Evolutionary conservation across 2,888 invertebrate species (phyloP), one percentile per base, ranked within the genome.

Genomic region (Cinara cedri): DNA sequence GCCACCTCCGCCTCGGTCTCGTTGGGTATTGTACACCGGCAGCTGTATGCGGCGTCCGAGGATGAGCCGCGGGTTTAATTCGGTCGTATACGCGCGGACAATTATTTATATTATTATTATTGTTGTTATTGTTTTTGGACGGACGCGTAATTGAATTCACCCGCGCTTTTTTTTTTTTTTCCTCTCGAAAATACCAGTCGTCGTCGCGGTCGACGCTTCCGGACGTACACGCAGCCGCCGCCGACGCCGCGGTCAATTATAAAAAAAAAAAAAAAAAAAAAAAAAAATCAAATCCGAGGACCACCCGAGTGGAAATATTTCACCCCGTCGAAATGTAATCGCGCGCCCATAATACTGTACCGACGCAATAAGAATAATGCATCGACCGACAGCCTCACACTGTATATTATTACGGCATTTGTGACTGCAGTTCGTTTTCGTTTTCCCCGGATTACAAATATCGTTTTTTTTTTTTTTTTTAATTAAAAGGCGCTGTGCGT

Each of bases 91-190:
- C 70, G n/a, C 9, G 34, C 42, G n/a, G n/a, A n/a, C n/a, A n/a
- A n/a, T n/a, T n/a, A n/a, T n/a, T n/a, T n/a, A n/a, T n/a, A n/a
- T n/a, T n/a, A n/a, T n/a, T n/a, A n/a, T n/a, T n/a, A n/a, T n/a
- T n/a, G n/a, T n/a, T n/a, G n/a, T n/a, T n/a, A n/a, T n/a, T n/a
- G n/a, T n/a, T n/a, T n/a, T n/a, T n/a, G n/a, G 42, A 14, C 44
- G 14, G 13, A 44, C 21, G 21, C 24, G 49, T 78, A 78, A 78
- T 78, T 78, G 78, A 78, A 78, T 78, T 78, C 78, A 78, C 60
- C 60, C 70, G 78, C 68, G 78, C 78, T 60, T 78, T 78, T 78
- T n/a, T n/a, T n/a, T n/a, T n/a, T n/a, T n/a, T n/a, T n/a, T n/a
- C n/a, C n/a, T n/a, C n/a, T 70, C 51, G 42, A 24, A 60, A 70